Conservation (phyloP, 2,113 vertebrate species). For the human region DNA sequence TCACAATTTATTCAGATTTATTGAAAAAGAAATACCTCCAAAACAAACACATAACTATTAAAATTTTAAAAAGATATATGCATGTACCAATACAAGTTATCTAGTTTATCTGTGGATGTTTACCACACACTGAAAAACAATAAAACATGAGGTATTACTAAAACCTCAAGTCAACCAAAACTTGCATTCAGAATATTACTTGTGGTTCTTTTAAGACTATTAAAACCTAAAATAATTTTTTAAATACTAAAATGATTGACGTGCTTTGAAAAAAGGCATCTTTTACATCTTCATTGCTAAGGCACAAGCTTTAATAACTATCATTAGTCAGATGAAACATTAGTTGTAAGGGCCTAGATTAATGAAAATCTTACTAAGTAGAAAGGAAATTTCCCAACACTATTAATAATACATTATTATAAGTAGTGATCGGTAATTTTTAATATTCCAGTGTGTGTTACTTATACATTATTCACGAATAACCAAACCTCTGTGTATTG, state of each 20-base stretch:
- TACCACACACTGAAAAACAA: constrained; percentile 18
- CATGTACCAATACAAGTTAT: constrained; percentile 3
- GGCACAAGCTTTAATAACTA: neutral
- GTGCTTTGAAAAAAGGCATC: neutral
- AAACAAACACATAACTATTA: constrained; percentile 26
- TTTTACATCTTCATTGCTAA: constrained; percentile 38
- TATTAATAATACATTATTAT: constrained; percentile 12
- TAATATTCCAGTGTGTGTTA: neutral
- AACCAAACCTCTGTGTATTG: neutral
- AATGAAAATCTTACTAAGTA: neutral
- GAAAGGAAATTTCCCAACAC: constrained; percentile 7
- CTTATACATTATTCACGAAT: constrained; percentile 19
- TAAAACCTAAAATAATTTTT: constrained; percentile 17
- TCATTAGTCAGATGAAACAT: constrained; percentile 25
- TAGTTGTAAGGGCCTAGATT: neutral
- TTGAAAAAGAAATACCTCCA: constrained; percentile 39
- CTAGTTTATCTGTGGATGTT: neutral
- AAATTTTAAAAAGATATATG: constrained; percentile 8
- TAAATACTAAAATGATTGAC: neutral
- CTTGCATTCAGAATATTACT: neutral
- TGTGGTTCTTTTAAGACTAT: neutral
- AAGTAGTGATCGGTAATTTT: constrained; percentile 33
- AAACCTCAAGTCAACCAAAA: neutral
- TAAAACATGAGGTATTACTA: constrained; percentile 7
- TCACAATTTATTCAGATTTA: constrained; percentile 7